Percentiles rank a stretch among this genome's conserved stretches.
Conservation (phyloP, 2,797 vertebrate genomes). For the Ctenochaetus hawaiiensis region DNA sequence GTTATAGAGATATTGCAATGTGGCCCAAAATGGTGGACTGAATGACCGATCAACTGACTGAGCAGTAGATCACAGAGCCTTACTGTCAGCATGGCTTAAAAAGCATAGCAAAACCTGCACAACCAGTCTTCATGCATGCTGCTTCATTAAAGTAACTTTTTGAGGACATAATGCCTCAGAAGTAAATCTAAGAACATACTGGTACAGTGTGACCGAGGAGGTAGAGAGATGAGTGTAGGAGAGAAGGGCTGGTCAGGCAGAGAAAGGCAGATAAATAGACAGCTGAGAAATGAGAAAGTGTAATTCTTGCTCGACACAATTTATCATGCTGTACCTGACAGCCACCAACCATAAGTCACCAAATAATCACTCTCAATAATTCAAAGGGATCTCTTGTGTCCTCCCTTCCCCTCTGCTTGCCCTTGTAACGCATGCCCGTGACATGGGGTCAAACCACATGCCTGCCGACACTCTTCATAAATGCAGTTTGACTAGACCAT, state of each 20-base stretch:
- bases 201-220: slow-evolving; percentile 45
- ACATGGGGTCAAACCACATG: slow-evolving; percentile 68
- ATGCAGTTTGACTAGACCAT: slow-evolving; percentile 44
- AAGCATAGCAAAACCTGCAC: not conserved
- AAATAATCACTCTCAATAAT: slow-evolving; percentile 85
- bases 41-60: too few species aligned
- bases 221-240: slow-evolving; percentile 44
- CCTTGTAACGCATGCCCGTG: slow-evolving; percentile 68
- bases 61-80: not conserved
- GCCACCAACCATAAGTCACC: slow-evolving; percentile 85
- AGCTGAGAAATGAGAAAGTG: slow-evolving; percentile 80
- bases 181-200: slow-evolving; percentile 51
- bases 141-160: slow-evolving; percentile 17
- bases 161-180: slow-evolving; percentile 42
- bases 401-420: slow-evolving; percentile 69
- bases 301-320: slow-evolving; percentile 81
- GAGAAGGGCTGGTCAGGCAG: slow-evolving; percentile 44
- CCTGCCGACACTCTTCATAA: slow-evolving; percentile 41
- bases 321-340: slow-evolving; percentile 80
- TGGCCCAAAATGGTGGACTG: not conserved
- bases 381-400: slow-evolving; percentile 75
- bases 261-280: slow-evolving; percentile 77
- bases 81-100: not conserved
- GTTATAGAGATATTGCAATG: not conserved
- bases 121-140: not conserved